Evolutionary conservation across 2,113 vertebrate species (phyloP), one percentile per base, ranked within the genome.

Genomic region (Marmota flaviventris): DNA sequence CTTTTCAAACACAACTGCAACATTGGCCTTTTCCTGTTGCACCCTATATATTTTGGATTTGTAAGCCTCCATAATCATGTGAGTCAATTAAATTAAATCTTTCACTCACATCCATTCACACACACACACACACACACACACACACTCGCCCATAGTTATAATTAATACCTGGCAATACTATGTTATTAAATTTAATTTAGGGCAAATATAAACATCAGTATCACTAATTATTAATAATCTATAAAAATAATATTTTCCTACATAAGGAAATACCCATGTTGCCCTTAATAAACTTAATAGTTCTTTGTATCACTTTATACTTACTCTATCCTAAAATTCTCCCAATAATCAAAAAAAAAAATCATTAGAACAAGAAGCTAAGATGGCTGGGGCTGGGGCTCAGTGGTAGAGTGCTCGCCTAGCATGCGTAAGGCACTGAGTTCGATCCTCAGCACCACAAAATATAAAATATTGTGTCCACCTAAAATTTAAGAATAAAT

Each of bases 241-340:
- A 29, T 73, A 34, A 81, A 78, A 56, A n/a, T 48, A 70, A 18
- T 81, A 88, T 85, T 86, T 91, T 85, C 22, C 22, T 61, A n/a
- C 29, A 61, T 58, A 56, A 82, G 34, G 75, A 86, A 92, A 89
- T 34, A 77, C 3, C 32, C 10, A 45, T 63, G 27, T 95, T 48
- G 29, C 1, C 56, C 27, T 82, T 82, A 81, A 13, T 12, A 63
- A 92, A 82, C 12, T 85, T 73, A 63, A 56, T 87, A 89, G 45
- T 27, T 85, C 48, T 89, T 75, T 83, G 18, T 56, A 37, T 72
- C 12, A 87, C 84, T 95, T 94, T 69, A 42, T 77, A 73, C 2
- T 76, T 70, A 76, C 0, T 56, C 29, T 22, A 94, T 79, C 70
- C 85, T 96, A 45, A 93, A 93, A 69, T 89, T 88, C n/a, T 91